A percentile compares a stretch with the other conserved stretches of the same genome.
These are phyloP conservation scores for Galeopterus variegatus DNA, from an alignment of 2,113 vertebrate species.

Conservation along the genomic window DNA sequence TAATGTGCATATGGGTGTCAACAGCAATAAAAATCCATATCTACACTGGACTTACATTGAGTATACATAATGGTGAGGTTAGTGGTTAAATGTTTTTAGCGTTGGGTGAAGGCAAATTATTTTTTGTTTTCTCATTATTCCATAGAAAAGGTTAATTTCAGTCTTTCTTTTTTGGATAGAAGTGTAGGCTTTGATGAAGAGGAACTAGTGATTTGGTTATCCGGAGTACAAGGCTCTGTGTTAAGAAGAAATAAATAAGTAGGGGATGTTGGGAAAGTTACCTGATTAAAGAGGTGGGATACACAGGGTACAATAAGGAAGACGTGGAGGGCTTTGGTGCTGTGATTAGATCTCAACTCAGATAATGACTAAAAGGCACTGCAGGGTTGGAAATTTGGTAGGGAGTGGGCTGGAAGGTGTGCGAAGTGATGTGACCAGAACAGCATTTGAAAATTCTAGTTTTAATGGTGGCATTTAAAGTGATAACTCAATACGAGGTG, in stretches of 20 bases:
- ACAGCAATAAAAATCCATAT: neutral
- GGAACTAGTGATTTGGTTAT: neutral
- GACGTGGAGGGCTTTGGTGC: neutral
- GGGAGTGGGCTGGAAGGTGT: too few relatives aligned
- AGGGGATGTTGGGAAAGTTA: neutral
- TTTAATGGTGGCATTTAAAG: neutral
- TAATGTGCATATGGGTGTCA: neutral
- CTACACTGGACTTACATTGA: neutral
- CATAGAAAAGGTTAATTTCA: neutral
- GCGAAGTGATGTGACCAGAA: neutral
- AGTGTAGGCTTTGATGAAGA: neutral
- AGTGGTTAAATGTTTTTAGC: slow-evolving; percentile 1
- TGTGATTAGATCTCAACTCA: neutral
- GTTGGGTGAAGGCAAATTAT: neutral
- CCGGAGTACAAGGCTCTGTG: neutral
- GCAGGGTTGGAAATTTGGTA: accelerated
- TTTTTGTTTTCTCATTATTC: neutral
- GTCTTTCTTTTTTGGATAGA: neutral
- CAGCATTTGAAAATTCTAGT: neutral
- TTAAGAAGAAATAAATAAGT: slow-evolving; percentile 6
- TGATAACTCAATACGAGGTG: neutral
- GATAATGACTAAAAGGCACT: neutral
- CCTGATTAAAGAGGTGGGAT: neutral
- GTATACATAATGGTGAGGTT: neutral
- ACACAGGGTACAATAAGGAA: neutral